A percentile compares a stretch with the other conserved stretches of the same genome.
Evolutionary conservation across 2,888 invertebrate species (phyloP).

Genomic region (Rhamphomyia laevipes): DNA sequence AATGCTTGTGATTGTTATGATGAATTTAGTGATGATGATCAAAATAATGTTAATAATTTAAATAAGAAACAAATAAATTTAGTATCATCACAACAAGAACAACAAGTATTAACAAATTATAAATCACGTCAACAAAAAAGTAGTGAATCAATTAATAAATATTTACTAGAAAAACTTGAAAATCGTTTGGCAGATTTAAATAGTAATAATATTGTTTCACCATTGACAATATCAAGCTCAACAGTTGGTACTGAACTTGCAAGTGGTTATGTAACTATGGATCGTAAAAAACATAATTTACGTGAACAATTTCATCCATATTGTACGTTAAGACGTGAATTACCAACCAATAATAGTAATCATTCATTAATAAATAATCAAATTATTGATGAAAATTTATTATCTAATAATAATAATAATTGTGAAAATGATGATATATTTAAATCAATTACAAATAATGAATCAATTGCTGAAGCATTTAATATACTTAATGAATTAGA

Average conservation of each 20-base stretch:
- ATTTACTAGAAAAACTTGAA: conserved; percentile 9
- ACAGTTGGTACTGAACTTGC: too few relatives aligned
- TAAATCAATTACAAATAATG: background rate
- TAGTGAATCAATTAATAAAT: conserved; percentile 5
- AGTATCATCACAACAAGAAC: background rate
- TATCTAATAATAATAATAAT: too few relatives aligned
- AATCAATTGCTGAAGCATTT: conserved; percentile 21
- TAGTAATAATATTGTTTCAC: conserved; percentile 1
- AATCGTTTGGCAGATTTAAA: conserved; percentile 1
- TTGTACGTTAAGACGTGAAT: conserved; percentile 11
- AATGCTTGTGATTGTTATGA: conserved; percentile 29
- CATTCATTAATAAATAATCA: background rate
- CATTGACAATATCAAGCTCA: background rate
- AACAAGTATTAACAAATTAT: background rate
- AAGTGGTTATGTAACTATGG: conserved; percentile 4
- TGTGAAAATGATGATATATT: background rate
- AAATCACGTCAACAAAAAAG: background rate
- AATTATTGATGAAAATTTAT: too few relatives aligned
- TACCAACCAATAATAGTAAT: background rate
- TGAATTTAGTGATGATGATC: conserved; percentile 24
- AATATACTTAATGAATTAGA: conserved; percentile 30
- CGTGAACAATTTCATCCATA: conserved; percentile 8
- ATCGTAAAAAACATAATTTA: conserved; percentile 5
- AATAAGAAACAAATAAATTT: background rate
- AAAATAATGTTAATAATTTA: background rate